Percentiles rank a stretch among this genome's conserved stretches.
These are phyloP conservation scores for Enhydra lutris DNA, from an alignment of 2,113 vertebrate genomes.

Conservation along the genomic window DNA sequence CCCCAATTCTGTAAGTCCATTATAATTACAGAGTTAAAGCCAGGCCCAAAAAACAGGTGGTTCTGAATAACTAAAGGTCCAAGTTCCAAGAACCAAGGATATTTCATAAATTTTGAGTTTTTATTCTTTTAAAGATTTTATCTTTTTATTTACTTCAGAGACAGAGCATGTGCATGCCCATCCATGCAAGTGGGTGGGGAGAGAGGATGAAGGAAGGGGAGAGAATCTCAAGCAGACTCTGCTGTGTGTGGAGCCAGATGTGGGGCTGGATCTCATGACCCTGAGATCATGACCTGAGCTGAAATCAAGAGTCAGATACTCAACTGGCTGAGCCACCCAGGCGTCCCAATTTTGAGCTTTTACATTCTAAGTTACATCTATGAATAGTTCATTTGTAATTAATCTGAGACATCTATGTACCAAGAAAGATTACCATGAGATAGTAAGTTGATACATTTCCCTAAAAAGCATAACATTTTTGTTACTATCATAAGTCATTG, in stretches of 20 bases:
- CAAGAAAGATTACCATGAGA: neutral
- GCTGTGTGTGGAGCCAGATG: neutral
- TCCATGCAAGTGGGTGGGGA: neutral
- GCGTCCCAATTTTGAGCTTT: neutral
- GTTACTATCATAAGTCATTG: neutral
- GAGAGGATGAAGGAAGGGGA: neutral
- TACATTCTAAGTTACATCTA: neutral
- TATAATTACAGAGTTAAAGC: neutral
- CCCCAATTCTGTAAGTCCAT: neutral
- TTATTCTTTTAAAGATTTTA: neutral
- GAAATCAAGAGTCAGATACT: neutral
- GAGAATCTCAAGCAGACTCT: neutral
- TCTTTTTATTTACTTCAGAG: neutral
- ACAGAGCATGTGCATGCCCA: neutral
- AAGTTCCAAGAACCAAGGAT: neutral
- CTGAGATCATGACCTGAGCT: neutral
- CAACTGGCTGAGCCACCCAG: neutral
- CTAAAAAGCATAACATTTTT: neutral
- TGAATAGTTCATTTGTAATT: neutral
- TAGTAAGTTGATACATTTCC: neutral
- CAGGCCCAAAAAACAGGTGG: neutral
- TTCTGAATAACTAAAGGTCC: neutral
- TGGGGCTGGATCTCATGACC: too few species aligned
- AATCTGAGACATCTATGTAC: neutral
- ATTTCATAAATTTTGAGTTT: neutral